A percentile compares a stretch with the other conserved stretches of the same genome.
phyloP scores from a whole-genome alignment of 2,888 invertebrate species.

The Nemotelus pantherinus region DNA sequence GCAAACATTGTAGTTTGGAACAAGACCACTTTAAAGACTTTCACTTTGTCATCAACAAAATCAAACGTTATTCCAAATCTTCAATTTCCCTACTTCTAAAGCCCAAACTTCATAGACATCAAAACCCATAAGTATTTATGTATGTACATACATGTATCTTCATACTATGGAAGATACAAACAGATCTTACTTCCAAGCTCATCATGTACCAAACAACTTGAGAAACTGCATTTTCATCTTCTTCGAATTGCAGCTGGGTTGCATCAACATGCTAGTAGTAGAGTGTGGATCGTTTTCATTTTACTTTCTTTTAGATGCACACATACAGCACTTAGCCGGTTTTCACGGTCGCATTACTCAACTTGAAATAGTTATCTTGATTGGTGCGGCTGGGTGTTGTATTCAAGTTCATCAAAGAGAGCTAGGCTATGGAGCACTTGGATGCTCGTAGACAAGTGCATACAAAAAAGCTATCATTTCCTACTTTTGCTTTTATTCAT shows the following conservation, averaged over 20 bases:
- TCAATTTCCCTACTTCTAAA: too few relatives aligned
- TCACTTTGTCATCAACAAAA: too few relatives aligned
- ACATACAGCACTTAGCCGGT: conserved; percentile 16
- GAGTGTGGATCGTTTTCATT: conserved; percentile 18
- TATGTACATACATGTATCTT: too few relatives aligned
- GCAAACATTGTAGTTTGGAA: not conserved
- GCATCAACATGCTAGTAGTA: too few relatives aligned
- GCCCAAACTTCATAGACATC: too few relatives aligned
- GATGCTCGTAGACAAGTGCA: conserved; percentile 20
- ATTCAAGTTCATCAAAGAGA: conserved; percentile 10
- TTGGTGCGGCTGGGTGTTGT: not conserved
- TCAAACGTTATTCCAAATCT: too few relatives aligned
- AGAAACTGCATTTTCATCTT: not conserved
- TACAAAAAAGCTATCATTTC: conserved; percentile 9
- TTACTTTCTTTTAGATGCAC: conserved; percentile 38
- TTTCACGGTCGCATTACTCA: conserved; percentile 45
- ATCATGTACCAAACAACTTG: too few relatives aligned
- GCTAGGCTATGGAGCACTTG: not conserved
- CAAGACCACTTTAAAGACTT: too few relatives aligned
- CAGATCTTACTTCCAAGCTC: too few relatives aligned
- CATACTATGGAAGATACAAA: too few relatives aligned
- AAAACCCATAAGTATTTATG: too few relatives aligned
- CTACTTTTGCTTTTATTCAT: conserved; percentile 27
- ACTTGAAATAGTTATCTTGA: conserved; percentile 26
- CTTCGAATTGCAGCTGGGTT: not conserved